Evolutionary conservation across 2,113 vertebrate genomes (phyloP).

Genomic region (Brachyhypopomus gauderio): DNA sequence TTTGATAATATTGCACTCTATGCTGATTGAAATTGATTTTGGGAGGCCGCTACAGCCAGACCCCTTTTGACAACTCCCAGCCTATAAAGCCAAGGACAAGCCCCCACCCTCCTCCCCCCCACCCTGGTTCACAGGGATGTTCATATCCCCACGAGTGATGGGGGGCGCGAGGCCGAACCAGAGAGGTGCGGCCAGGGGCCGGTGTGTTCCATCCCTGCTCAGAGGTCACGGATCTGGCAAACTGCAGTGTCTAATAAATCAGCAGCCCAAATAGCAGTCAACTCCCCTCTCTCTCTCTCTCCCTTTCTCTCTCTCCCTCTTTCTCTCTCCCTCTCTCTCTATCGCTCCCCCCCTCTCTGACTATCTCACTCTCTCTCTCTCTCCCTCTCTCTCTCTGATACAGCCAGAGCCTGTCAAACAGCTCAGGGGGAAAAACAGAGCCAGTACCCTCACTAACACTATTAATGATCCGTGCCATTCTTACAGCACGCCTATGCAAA

Average conservation of each 20-base stretch:
- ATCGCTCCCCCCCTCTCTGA: neutral
- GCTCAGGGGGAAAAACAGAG: neutral
- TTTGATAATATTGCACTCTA: constrained; percentile 99
- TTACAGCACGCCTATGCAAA: constrained; percentile 59
- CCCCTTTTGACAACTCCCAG: constrained; percentile 84
- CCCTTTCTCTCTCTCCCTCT: constrained; percentile 5
- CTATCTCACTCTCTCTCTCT: constrained; percentile 6
- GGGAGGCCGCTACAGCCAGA: constrained; percentile 66
- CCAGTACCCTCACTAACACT: constrained; percentile 20
- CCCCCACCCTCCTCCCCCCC: constrained; percentile 30
- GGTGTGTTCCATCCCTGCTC: constrained; percentile 58
- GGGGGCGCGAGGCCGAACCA: constrained; percentile 63
- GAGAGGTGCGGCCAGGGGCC: constrained; percentile 56
- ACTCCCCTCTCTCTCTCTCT: neutral
- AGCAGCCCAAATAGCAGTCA: constrained; percentile 53
- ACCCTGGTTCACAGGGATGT: constrained; percentile 68
- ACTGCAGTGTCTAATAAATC: constrained; percentile 74
- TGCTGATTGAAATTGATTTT: constrained; percentile 99
- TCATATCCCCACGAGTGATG: constrained; percentile 80
- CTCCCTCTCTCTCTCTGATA: neutral
- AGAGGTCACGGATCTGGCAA: constrained; percentile 76
- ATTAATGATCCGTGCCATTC: constrained; percentile 45
- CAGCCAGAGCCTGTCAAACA: neutral
- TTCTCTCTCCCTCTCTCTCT: neutral
- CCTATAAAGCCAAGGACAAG: constrained; percentile 87